phyloP scores from a whole-genome alignment of 2,888 invertebrate genomes.

The Parnassius mnemosyne region DNA sequence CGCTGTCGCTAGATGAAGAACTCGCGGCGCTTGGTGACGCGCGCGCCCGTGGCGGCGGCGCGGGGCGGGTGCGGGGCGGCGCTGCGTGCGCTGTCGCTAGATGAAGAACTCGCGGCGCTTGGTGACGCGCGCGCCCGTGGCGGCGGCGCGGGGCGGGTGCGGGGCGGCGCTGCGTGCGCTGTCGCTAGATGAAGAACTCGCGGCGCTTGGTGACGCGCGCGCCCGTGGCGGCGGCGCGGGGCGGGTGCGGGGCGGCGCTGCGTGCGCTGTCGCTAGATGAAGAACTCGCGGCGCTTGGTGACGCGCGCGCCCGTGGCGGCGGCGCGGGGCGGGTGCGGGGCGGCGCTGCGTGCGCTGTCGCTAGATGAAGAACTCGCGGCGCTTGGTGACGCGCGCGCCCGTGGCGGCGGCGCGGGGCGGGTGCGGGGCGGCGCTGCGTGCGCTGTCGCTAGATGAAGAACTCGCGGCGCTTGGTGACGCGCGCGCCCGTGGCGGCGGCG shows the following conservation, averaged over 20 bases:
- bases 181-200: slow-evolving; percentile 93
- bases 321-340: too few species aligned
- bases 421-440: too few species aligned
- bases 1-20: slow-evolving; percentile 88
- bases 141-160: too few species aligned
- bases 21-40: slow-evolving; percentile 94
- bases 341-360: slow-evolving; percentile 10
- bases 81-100: slow-evolving; percentile 58
- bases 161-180: slow-evolving; percentile 10
- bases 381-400: slow-evolving; percentile 94
- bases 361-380: slow-evolving; percentile 96
- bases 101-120: slow-evolving; percentile 97
- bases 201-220: slow-evolving; percentile 95
- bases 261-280: slow-evolving; percentile 82
- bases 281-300: slow-evolving; percentile 95
- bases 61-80: too few species aligned
- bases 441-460: slow-evolving; percentile 88
- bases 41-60: slow-evolving; percentile 94
- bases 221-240: slow-evolving; percentile 93
- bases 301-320: slow-evolving; percentile 95
- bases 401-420: slow-evolving; percentile 94
- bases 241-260: too few species aligned
- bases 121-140: slow-evolving; percentile 94
- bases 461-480: slow-evolving; percentile 94
- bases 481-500: slow-evolving; percentile 94